Percentiles rank a stretch among this genome's conserved stretches.
phyloP scores from a whole-genome alignment of 2,113 vertebrate species.

The Girardinichthys multiradiatus region DNA sequence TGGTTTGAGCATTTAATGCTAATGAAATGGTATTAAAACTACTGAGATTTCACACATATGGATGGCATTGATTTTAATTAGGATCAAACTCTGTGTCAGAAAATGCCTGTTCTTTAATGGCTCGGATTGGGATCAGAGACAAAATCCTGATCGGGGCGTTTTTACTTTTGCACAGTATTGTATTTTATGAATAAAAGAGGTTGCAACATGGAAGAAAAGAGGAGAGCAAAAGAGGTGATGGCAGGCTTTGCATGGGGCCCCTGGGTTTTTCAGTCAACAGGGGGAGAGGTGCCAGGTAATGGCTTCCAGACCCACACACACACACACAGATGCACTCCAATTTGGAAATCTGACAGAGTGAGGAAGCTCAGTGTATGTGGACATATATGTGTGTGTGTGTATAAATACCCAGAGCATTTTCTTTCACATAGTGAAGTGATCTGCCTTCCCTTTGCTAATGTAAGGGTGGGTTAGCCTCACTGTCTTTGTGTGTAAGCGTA shows the following conservation, averaged over 20 bases:
- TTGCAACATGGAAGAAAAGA: conserved; percentile 28
- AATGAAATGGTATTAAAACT: not conserved
- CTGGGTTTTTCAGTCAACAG: conserved; percentile 50
- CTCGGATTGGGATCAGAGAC: not conserved
- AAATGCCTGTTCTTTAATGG: too few relatives aligned
- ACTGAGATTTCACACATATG: not conserved
- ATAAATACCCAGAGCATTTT: conserved; percentile 46
- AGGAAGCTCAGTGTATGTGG: conserved; percentile 42
- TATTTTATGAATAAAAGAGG: conserved; percentile 19
- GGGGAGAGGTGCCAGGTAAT: conserved; percentile 74
- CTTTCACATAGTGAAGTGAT: conserved; percentile 38
- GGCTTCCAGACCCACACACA: conserved; percentile 74
- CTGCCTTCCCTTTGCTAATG: conserved; percentile 46
- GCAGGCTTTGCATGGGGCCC: conserved; percentile 60
- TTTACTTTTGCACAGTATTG: not conserved
- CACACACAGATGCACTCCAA: conserved; percentile 34
- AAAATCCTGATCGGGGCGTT: not conserved
- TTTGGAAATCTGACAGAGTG: conserved; percentile 69
- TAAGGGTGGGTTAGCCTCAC: conserved; percentile 2
- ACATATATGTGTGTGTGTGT: conserved; percentile 19
- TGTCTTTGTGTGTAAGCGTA: conserved; percentile 32
- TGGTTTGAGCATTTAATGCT: too few relatives aligned
- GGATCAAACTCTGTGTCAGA: too few relatives aligned
- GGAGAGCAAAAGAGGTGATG: conserved; percentile 37
- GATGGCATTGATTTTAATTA: not conserved